Evolutionary conservation across 2,113 vertebrate species (phyloP), one percentile per base, ranked within the genome.

Genomic region (Salvator merianae): DNA sequence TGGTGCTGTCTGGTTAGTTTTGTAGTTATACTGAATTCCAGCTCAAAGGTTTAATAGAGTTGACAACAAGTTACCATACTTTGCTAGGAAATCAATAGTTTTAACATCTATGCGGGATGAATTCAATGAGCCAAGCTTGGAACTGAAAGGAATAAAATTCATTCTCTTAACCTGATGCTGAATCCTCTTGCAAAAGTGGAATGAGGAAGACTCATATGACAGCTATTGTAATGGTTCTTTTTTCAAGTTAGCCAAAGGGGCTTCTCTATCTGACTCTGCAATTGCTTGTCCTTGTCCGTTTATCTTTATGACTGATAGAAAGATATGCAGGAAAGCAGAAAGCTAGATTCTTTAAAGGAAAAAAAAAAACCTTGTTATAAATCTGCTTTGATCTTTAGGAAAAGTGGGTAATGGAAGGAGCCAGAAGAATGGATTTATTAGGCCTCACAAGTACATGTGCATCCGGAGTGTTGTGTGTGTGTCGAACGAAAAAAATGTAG

Each of bases 321-420:
- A 88, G 82, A 81, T 72, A 82, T 16, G 9, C 6, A 73, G 77
- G 30, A 84, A 12, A 84, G 59, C 78, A 90, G 73, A 68, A 24
- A 70, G 79, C 50, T 88, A 86, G 82, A 83, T 36, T 82, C 0
- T 76, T 18, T 9, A 16, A 63, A 47, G 1, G 65, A 38, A 59
- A 59, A 59, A 59, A 20, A 59, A 59, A 59, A 26, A 12, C 36
- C 36, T 7, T 28, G 20, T 43, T n/a, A 4, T 71, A 88, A 91
- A 90, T 87, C 79, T 87, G 30, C 83, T 40, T 80, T 87, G 77
- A 30, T 68, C 89, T 91, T 93, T 88, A 80, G 83, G 76, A 30
- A 86, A 62, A 91, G 38, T 13, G 76, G 84, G 38, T 72, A 55
- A 82, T 0, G 0, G 79, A 86, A 93, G 76, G 80, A 75, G 84